Evolutionary conservation across 1,140 invertebrate species (phyloP), one percentile per base, ranked within the genome.

Genomic region (Drosophila miranda): DNA sequence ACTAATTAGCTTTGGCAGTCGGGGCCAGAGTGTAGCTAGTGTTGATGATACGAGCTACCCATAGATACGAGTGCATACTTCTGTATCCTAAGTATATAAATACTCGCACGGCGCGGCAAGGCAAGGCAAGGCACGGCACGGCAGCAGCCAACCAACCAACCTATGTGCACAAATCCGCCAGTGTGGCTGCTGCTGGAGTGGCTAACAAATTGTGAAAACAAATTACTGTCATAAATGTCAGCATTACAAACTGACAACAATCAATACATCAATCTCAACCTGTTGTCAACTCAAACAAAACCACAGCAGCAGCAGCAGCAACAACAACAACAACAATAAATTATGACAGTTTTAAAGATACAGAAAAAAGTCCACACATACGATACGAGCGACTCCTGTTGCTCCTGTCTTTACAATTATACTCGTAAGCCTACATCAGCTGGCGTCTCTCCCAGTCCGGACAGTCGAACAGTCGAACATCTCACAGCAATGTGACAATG

Each of bases 151-250:
- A 5, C n/a, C 64, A 67, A 49, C 19, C 19, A 19, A 19, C 44
- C 50, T 68, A 56, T 13, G 34, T 38, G 8, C 13, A 55, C 55
- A 48, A 55, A 49, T 69, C 26, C 63, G 49, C 49, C 56, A 55
- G 41, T 26, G 14, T 41, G 48, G 14, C 16, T 57, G 44, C 19
- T 44, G 54, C 54, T 67, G 71, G 59, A 64, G 68, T 69, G 58
- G 63, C 64, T 77, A 77, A 84, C 80, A 84, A 84, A 84, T 86
- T 86, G 82, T 55, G 74, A 78, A 86, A 87, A 87, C 82, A 86
- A 86, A 86, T 86, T 87, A 86, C 82, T 87, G 82, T 87, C 82
- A 86, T 86, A 86, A 82, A 78, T 69, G 82, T 87, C 82, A 87
- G 66, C 82, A 86, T 86, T 87, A 86, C 82, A 81, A 87, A 81